Base-by-base conservation (phyloP, 2,888 invertebrate species). In the Acronicta alni region DNA sequence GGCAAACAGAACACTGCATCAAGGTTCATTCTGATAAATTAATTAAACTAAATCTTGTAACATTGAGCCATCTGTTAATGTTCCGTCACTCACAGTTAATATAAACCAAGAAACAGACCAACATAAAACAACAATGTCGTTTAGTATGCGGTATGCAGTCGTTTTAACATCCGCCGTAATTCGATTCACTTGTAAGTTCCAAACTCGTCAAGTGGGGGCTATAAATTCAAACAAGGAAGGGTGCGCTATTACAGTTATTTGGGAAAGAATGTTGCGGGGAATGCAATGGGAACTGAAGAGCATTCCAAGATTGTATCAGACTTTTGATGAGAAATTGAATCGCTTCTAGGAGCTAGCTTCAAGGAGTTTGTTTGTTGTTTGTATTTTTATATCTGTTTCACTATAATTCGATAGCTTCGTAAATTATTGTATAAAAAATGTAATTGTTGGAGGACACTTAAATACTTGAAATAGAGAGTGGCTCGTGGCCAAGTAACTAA, bases 181-280 rank as follows among this genome's bases (percentile, higher is more conserved):
- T 67, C 53, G 59, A 67, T 67, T 67, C 67, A 67, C 72, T 67
- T 67, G n/a, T 72, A 67, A 67, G 67, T 67, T 67, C 51, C 39
- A 41, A 67, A 72, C 72, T 67, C 72, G 72, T 67, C 67, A 72
- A 67, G 49, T 49, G 38, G 67, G 53, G 72, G 72, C 72, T 60
- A 67, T 67, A 67, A 67, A 67, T 67, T 67, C 41, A 72, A 72
- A 68, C 47, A 67, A 72, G 61, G 67, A 68, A 72, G 72, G 68
- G 72, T 48, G 47, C 35, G 20, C 65, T 72, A 46, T 45, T 43
- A 48, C 67, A 68, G 73, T 72, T 72, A 72, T 68, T 68, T 68
- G 54, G 30, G 41, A 72, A 72, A 68, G 68, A 68, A 68, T 72
- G 61, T 72, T 60, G 72, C 61, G 60, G 72, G 30, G 16, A 61